A percentile compares a stretch with the other conserved stretches of the same genome.
These are phyloP conservation scores for Tuta absoluta DNA, from an alignment of 2,888 invertebrate species.

Conservation along the genomic window DNA sequence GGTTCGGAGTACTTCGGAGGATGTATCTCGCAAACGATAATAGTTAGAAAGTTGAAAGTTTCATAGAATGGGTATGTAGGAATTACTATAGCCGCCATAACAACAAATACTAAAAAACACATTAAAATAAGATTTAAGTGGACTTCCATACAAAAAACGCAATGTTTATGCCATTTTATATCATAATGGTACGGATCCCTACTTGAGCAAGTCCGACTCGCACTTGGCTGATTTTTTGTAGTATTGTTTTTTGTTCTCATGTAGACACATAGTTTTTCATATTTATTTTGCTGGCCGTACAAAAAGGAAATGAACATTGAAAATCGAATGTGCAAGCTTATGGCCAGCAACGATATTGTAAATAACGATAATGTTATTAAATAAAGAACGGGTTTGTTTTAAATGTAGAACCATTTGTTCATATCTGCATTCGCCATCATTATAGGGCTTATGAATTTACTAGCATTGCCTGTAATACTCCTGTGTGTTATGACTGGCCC, in stretches of 20 bases:
- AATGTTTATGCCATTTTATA: too few relatives aligned
- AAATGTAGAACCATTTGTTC: conserved; percentile 2
- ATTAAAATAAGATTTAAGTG: too few relatives aligned
- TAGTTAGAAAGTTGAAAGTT: too few relatives aligned
- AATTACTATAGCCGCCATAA: too few relatives aligned
- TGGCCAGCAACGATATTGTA: conserved; percentile 41
- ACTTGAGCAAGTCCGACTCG: too few relatives aligned
- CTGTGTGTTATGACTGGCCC: neutral
- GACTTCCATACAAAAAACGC: too few relatives aligned
- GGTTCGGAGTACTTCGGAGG: too few relatives aligned
- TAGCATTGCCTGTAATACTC: neutral
- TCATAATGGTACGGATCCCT: too few relatives aligned
- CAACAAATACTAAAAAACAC: too few relatives aligned
- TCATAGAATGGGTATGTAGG: too few relatives aligned
- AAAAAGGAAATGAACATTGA: conserved; percentile 4
- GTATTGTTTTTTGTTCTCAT: neutral
- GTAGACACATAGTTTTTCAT: neutral
- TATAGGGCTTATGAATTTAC: neutral
- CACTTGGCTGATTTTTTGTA: too few relatives aligned
- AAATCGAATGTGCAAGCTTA: conserved; percentile 18
- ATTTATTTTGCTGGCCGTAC: neutral
- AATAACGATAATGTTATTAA: conserved; percentile 43
- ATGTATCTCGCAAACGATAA: too few relatives aligned
- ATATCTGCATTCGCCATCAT: neutral
- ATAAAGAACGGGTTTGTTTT: neutral